Evolutionary conservation across 2,888 invertebrate species (phyloP), one percentile per base, ranked within the genome.

Genomic region (Beris chalybata): DNA sequence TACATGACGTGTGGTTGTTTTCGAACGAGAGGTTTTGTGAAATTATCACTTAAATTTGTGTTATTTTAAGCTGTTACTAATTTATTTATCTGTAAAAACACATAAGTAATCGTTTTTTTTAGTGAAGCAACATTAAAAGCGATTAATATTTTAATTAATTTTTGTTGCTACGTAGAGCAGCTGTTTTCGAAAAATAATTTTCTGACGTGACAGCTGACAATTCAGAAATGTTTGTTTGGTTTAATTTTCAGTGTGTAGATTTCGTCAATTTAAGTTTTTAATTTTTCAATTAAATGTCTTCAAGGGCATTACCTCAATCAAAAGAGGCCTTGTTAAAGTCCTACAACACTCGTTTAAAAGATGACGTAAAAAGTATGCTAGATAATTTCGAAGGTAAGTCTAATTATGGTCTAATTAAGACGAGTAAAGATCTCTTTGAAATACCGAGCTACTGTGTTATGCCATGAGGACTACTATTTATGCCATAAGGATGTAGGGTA

Each of bases 291-390:
- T 70, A 48, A 65, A 75, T 76, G 75, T 69, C 72, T 58, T 67
- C 67, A 29, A 84, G 91, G 77, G 84, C 86, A 69, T 81, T 94
- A 69, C 91, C 96, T 0, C 95, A 96, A 82, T 94, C 93, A 71
- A 97, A 97, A 81, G 97, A 97, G 83, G 95, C 96, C 12, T 83
- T 97, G 43, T 81, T 98, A 11, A 96, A 97, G 82, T 96, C 96
- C 0, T 98, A 97, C 79, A 92, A 95, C 69, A 94, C 94, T 15
- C 85, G 97, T 67, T 83, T 98, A 55, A 97, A 97, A 80, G 97
- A 97, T 80, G 97, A 97, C 82, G 92, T 97, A 0, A 95, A 94
- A 79, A 95, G 97, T 73, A 96, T 99, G 92, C 83, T 96, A 64
- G 97, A 98, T 79, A 98, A 98, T 81, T 97, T 95, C 81, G 92